phyloP scores from a whole-genome alignment of 2,797 vertebrate species.

The Enteromius viviparus region DNA sequence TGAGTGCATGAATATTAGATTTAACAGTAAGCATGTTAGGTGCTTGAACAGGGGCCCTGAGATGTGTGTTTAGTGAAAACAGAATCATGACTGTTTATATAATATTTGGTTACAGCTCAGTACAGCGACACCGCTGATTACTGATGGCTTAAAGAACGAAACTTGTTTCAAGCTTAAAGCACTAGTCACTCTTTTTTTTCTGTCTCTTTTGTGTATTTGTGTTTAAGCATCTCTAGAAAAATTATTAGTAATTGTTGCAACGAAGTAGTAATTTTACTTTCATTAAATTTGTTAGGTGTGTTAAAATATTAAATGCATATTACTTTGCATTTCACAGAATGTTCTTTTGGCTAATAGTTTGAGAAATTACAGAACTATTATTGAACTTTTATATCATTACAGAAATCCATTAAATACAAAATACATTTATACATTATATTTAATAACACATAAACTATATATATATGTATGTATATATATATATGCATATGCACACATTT shows the following conservation, averaged over 20 bases:
- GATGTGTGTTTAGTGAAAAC: constrained; percentile 56
- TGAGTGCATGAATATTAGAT: constrained; percentile 59
- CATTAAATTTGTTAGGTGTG: neutral
- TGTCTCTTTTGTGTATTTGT: neutral
- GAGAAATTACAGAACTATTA: neutral
- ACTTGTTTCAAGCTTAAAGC: neutral
- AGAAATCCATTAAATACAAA: neutral
- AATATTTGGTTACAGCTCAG: constrained; percentile 22
- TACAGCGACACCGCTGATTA: constrained; percentile 8
- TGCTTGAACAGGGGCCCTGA: constrained; percentile 45
- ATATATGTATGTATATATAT: too few relatives aligned
- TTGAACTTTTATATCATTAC: neutral
- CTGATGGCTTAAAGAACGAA: neutral
- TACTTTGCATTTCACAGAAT: neutral
- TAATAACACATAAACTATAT: too few relatives aligned
- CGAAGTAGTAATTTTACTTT: neutral
- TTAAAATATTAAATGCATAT: neutral
- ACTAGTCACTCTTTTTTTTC: too few relatives aligned
- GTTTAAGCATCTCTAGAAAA: neutral
- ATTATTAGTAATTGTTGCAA: neutral
- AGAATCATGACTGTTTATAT: constrained; percentile 52
- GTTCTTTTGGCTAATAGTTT: neutral
- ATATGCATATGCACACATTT: neutral
- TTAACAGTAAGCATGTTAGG: constrained; percentile 56
- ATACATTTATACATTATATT: neutral